Base-by-base conservation (phyloP, 2,888 invertebrate genomes). In the Anoplius nigerrimus region DNA sequence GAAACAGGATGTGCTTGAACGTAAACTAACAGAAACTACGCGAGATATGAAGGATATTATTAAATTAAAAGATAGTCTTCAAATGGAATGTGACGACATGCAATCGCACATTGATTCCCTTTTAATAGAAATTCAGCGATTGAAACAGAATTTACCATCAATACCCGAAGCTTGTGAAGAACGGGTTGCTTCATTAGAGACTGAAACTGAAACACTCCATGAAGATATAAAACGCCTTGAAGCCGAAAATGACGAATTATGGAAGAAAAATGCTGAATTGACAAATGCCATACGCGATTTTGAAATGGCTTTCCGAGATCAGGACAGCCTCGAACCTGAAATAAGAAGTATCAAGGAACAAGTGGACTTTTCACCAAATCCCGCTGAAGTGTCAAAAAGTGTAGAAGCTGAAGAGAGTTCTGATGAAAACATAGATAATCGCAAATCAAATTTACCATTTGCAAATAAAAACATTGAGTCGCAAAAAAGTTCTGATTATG, bases 331-430 rank as follows among this genome's bases (percentile, higher is more conserved):
- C 8, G 21, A 34, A 8, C 90, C 90, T 71, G 91, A 91, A 66
- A 79, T 90, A 53, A 90, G 90, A 84, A 91, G 91, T 79, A 90
- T 91, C 72, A 91, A 91, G 82, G 90, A 90, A 3, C 84, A 90
- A 56, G 81, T 90, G 51, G 89, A 88, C 6, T 89, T 90, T 76
- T 88, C 90, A 81, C 82, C 90, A 0, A 89, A 90, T 76, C 90
- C 90, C 55, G 82, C 91, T 21, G 90, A 89, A 76, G 83, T 86
- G 4, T 81, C 90, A 22, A 76, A 62, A n/a, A 56, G 62, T 8
- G 46, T 58, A 46, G 70, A 70, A 22, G 60, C 69, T 18, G 75
- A 74, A 22, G 60, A 80, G 80, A 69, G 89, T 86, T 71, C 73
- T 78, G 57, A 76, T 48, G 74, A 75, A 54, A 34, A 34, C 34